phyloP scores from a whole-genome alignment of 1,140 invertebrate species.

The Melanaphis sacchari region DNA sequence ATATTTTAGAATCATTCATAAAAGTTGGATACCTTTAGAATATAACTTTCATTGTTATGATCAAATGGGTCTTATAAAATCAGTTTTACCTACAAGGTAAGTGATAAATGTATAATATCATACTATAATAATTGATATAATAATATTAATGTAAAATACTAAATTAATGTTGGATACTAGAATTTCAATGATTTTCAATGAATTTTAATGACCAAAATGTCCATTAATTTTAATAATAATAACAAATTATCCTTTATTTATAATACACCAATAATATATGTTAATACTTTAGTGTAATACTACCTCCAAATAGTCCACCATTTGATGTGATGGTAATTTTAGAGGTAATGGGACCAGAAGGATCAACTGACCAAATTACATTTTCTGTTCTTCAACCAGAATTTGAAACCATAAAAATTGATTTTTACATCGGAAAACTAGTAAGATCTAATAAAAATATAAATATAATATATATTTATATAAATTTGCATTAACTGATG shows the following conservation, averaged over 20 bases:
- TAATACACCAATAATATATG: neutral
- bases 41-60: conserved; percentile 57
- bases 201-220: too few species aligned
- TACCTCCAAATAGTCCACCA: conserved; percentile 50
- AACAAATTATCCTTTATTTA: neutral
- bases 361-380: conserved; percentile 58
- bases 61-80: conserved; percentile 52
- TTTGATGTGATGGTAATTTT: conserved; percentile 51
- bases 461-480: neutral
- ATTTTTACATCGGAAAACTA: conserved; percentile 59
- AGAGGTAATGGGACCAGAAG: conserved; percentile 53
- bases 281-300: conserved; percentile 35
- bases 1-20: conserved; percentile 59
- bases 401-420: conserved; percentile 56
- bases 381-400: conserved; percentile 57
- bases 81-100: conserved; percentile 58
- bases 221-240: too few species aligned
- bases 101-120: neutral
- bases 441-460: conserved; percentile 42
- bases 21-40: conserved; percentile 40
- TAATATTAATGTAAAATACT: too few species aligned
- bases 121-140: neutral
- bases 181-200: too few species aligned
- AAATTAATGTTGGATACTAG: neutral
- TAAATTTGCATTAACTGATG: neutral